Base-by-base conservation (phyloP, 2,113 vertebrate genomes). In the Lota lota region DNA sequence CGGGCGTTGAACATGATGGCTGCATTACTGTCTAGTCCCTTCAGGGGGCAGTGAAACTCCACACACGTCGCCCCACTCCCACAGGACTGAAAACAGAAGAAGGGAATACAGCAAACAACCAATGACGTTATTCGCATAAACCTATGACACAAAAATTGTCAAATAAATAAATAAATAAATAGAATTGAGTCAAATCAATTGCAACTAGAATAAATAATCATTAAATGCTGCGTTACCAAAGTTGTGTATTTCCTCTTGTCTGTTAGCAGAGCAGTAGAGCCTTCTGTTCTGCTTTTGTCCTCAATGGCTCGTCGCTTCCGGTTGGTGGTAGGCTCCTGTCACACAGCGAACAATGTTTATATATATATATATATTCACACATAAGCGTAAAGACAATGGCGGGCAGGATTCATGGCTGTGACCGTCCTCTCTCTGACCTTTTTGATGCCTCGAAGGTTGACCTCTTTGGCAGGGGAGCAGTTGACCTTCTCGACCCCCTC, bases 1-100 rank as follows among this genome's bases (percentile, higher is more conserved):
- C 95, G 93, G 7, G 97, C 94, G 53, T 88, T 86, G 15, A 98
- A 16, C 3, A 89, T 74, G 5, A 99, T 77, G 0, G 93, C 85
- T 17, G 94, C 95, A 75, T 93, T 97, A 84, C 94, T 97, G 82
- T 96, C 96, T 22, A 99, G 70, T 66, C 92, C 96, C 58, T 74
- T 88, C 68, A 99, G 93, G 0, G 94, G 93, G 74, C 97, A 99
- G 63, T 17, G 89, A 22, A 99, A 92, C 54, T 20, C 91, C 85
- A 95, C 92, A 47, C 97, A 99, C 2, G 17, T 83, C n/a, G 93
- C 90, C 0, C 92, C 93, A 8, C 65, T 58, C 0, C 60, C 86
- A 80, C 97, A 99, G 24, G 94, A 90, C 97, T 99, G 80, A 56
- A 79, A 76, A 75, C 51, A 72, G n/a, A 82, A 8, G 11, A 24